Base-by-base conservation (phyloP, 2,888 invertebrate genomes). In the Drosophila stalkeri region DNA sequence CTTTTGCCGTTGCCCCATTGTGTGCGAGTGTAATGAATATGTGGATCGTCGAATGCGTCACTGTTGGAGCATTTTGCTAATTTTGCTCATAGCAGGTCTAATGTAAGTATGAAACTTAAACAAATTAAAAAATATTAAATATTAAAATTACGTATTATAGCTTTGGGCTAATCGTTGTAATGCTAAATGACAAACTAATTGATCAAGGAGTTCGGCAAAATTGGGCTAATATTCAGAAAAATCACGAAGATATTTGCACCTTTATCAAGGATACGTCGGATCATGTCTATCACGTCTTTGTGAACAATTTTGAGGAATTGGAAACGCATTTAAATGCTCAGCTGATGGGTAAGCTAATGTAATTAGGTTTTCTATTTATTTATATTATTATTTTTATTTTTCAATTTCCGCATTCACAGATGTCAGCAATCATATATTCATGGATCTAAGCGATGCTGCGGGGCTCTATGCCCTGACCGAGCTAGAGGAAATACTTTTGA, bases 1-100 rank as follows among this genome's bases (percentile, higher is more conserved):
- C 94, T 97, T 97, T 93, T 98, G 97, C 91, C 96, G 97, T 78
- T 96, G 96, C 82, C 47, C 41, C 6, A n/a, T 1, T 0, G 8
- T 96, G 39, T 95, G 96, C 72, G 95, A 96, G 37, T 97, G 96
- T 93, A 97, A 97, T 93, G 96, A 96, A 96, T 91, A 96, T 96
- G 4, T 6, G 6, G 1, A 51, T 33, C 1, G 8, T 0, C 14
- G 35, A 5, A 35, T 31, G 12, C 35, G 92, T 97, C 97, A 93
- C 95, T 92, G 96, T 75, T 95, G 96, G 82, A 97, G 97, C 57
- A 94, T 97, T 70, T 74, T 97, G 61, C 94, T 98, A 84, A 96
- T 97, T 72, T 93, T 94, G 9, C 94, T 97, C 74, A 95, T 97
- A 73, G 97, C 98, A 3, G 94, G 97, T 70, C 95, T 98, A 92